These are phyloP conservation scores for Gymnorhina tibicen DNA, from an alignment of 2,113 vertebrate species.

Conservation along the genomic window DNA sequence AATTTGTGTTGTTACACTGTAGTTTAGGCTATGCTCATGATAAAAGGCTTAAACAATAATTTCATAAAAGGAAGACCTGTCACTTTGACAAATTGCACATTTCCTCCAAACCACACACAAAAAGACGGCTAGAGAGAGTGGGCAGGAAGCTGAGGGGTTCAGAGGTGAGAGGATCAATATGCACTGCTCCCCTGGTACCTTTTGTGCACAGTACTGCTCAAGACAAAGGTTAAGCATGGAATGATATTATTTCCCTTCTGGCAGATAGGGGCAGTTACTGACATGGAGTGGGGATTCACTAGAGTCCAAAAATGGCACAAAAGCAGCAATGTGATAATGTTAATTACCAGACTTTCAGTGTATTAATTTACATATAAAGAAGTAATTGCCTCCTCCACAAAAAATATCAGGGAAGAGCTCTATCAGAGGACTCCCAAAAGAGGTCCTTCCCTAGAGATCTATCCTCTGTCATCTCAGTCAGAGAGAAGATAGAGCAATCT, in stretches of 20 bases:
- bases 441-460: neutral
- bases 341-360: neutral
- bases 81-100: neutral
- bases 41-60: neutral
- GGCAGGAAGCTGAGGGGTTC: neutral
- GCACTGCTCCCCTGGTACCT: neutral
- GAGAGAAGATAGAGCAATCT: neutral
- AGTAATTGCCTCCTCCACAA: neutral
- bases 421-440: neutral
- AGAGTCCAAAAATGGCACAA: neutral
- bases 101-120: neutral
- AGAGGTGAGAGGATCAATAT: neutral
- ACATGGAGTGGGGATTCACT: neutral
- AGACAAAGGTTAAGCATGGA: neutral
- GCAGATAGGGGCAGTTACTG: neutral
- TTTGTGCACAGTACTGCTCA: neutral
- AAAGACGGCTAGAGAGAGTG: neutral
- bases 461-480: neutral
- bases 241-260: neutral
- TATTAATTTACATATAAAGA: neutral
- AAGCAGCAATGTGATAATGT: neutral
- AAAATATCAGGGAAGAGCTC: neutral
- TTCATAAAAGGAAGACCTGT: neutral
- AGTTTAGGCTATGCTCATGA: neutral
- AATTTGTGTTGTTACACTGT: neutral